These are phyloP conservation scores for Terebella lapidaria DNA, from an alignment of 2,888 invertebrate genomes.

Conservation along the genomic window DNA sequence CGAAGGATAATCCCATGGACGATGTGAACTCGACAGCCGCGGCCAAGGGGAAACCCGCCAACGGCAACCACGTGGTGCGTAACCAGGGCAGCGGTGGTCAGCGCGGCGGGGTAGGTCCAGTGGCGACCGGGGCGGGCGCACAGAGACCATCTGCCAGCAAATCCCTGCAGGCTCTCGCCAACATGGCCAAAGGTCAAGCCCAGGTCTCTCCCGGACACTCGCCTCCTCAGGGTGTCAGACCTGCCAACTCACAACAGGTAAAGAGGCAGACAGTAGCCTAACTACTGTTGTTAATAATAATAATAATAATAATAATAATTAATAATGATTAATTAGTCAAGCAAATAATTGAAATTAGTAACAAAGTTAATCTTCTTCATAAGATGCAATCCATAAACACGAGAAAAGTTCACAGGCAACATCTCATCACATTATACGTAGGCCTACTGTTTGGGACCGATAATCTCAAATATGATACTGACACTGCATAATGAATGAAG, in stretches of 20 bases:
- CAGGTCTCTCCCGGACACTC: no score
- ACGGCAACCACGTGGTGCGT: not conserved
- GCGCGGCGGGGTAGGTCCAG: not conserved
- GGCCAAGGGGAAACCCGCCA: not conserved
- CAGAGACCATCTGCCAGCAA: not conserved
- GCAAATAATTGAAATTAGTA: no score
- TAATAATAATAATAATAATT: not conserved
- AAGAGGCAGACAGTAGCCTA: not conserved
- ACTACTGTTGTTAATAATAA: not conserved
- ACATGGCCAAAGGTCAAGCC: not conserved
- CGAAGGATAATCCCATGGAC: not conserved
- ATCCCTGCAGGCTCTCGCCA: not conserved
- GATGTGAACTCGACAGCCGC: not conserved
- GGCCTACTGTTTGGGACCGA: no score
- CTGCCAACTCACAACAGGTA: no score
- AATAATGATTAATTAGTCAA: not conserved
- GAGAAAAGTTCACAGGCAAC: no score
- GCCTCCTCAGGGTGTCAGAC: no score
- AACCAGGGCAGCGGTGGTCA: not conserved
- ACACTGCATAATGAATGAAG: no score
- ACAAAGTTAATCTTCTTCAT: no score
- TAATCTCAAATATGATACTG: no score
- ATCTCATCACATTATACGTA: no score
- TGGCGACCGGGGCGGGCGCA: not conserved
- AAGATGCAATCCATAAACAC: no score